Evolutionary conservation across 2,888 invertebrate genomes (phyloP), one percentile per base, ranked within the genome.

Genomic region (Phytoseiulus persimilis): DNA sequence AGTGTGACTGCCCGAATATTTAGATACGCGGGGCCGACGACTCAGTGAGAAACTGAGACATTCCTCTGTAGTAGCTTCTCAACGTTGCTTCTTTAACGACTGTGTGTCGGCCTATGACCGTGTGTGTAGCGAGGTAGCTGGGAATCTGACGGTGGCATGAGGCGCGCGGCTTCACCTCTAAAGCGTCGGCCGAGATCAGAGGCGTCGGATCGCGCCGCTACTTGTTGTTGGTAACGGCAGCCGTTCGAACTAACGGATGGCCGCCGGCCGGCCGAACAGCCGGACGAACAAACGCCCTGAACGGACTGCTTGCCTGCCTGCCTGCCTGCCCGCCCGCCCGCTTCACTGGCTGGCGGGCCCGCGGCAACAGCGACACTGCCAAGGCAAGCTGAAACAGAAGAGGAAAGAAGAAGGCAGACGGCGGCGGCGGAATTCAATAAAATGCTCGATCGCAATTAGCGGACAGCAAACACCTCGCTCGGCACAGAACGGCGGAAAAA

Each of bases 381-480:
- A 28, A 18, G 65, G 65, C 65, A 65, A 65, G 65, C 65, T 65
- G 65, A 23, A 65, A 65, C 23, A 65, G 65, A 65, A 18, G 65
- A 65, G 65, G 18, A 65, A 65, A 65, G 9, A 39, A 65, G 65
- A 65, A 65, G 65, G 65, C 65, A 65, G 65, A 65, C 65, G 45
- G 33, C 87, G 6, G 87, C 87, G 87, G 87, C 87, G 87, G 87
- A 87, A 87, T 87, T 87, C 87, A 87, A 87, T 87, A 87, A 87
- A 87, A 87, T 87, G 45, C 87, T 87, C 87, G 45, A 87, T 87
- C 45, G 87, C 87, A 87, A 87, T 87, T 87, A 87, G 87, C 87
- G 87, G 32, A 87, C 33, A 45, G 87, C 87, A 87, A 87, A 87
- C 87, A 87, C 87, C 87, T 32, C 87, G 87, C 87, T 39, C 65